A percentile compares a stretch with the other conserved stretches of the same genome.
Evolutionary conservation across 2,113 vertebrate species (phyloP).

Genomic region (Rhombomys opimus): DNA sequence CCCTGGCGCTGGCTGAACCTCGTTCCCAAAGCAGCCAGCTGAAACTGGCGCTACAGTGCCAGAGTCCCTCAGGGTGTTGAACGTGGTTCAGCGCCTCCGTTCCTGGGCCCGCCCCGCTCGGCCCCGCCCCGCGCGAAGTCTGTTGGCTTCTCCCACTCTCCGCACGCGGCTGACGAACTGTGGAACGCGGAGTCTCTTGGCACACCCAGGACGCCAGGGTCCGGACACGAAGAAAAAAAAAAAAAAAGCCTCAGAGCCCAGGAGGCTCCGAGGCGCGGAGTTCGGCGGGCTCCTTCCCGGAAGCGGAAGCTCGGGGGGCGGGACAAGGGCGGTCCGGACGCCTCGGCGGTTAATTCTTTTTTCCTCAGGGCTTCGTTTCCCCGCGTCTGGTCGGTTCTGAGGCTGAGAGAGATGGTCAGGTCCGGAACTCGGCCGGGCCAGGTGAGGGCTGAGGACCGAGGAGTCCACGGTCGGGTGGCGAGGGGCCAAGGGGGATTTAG

Average conservation of each 20-base stretch:
- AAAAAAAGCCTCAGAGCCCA: rapidly evolving
- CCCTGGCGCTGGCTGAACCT: background rate
- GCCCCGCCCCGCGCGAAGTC: background rate
- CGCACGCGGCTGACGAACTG: rapidly evolving
- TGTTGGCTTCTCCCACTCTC: rapidly evolving
- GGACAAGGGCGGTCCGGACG: background rate
- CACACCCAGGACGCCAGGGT: background rate
- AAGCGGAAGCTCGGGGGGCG: conserved; percentile 77
- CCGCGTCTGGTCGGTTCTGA: background rate
- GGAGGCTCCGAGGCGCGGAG: background rate
- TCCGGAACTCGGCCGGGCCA: conserved; percentile 72
- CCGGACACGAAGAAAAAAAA: rapidly evolving
- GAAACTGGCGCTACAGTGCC: no score
- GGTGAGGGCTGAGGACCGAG: background rate
- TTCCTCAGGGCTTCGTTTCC: background rate
- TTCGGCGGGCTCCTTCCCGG: conserved; percentile 62
- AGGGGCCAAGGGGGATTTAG: background rate
- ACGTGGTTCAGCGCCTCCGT: rapidly evolving
- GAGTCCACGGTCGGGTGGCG: background rate
- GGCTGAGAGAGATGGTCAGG: conserved; percentile 74
- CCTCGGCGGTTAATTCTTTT: conserved; percentile 69
- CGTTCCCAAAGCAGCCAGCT: no score
- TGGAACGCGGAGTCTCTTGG: rapidly evolving
- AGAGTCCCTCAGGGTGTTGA: background rate
- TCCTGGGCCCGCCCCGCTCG: background rate